These are phyloP conservation scores for Heterohyrax brucei DNA, from an alignment of 2,797 vertebrate genomes.

Conservation along the genomic window DNA sequence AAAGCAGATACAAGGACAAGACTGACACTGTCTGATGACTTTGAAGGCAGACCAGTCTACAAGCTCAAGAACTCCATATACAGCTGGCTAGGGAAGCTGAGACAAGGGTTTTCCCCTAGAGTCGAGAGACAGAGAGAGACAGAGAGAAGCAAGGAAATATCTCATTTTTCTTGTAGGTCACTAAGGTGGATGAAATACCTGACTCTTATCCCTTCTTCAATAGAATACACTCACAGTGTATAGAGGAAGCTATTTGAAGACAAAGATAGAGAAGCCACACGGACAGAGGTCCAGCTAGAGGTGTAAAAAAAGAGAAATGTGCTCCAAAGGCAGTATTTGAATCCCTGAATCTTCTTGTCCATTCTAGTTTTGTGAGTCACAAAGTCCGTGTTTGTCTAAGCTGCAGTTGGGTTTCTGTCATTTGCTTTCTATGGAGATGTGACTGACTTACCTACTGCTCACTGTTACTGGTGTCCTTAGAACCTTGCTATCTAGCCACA, in stretches of 20 bases:
- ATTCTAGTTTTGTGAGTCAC: not conserved
- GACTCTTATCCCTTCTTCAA: not conserved
- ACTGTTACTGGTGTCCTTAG: not conserved
- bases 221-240: not conserved
- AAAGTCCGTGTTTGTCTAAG: not conserved
- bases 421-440: conserved; percentile 7
- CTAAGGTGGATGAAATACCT: not conserved
- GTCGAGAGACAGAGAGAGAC: too few species aligned
- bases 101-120: too few species aligned
- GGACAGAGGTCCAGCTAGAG: not conserved
- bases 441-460: not conserved
- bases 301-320: conserved; percentile 14
- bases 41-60: too few species aligned
- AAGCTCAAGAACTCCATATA: too few species aligned
- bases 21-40: too few species aligned
- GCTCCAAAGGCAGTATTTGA: not conserved
- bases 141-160: not conserved
- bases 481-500: not conserved
- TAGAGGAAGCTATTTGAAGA: not conserved
- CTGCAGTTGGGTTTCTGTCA: not conserved
- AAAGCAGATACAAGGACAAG: too few species aligned
- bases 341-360: not conserved
- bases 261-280: conserved; percentile 1
- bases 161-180: not conserved
- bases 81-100: too few species aligned